A percentile compares a stretch with the other conserved stretches of the same genome.
These are phyloP conservation scores for Zeugodacus cucurbitae DNA, from an alignment of 1,140 invertebrate genomes.

Conservation along the genomic window DNA sequence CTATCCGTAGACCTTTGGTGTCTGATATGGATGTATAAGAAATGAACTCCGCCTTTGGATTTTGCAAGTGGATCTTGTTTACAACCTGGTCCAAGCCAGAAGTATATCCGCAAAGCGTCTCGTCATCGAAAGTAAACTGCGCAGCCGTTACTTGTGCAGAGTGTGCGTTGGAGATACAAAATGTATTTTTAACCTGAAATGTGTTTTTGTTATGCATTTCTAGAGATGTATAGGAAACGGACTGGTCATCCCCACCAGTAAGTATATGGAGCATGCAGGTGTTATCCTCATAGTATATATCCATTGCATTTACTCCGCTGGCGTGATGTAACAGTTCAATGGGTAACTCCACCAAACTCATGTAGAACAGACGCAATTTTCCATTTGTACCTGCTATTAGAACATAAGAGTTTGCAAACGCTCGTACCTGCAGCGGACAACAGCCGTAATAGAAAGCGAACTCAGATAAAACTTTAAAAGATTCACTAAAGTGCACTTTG, in stretches of 20 bases:
- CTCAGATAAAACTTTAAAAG: slow-evolving; percentile 14
- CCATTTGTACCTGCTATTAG: slow-evolving; percentile 56
- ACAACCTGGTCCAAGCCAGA: slow-evolving; percentile 47
- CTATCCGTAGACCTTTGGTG: slow-evolving; percentile 45
- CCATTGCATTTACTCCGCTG: slow-evolving; percentile 56
- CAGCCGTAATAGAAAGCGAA: slow-evolving; percentile 46
- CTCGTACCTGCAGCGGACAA: slow-evolving; percentile 53
- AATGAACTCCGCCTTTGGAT: background rate
- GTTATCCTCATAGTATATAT: slow-evolving; percentile 43
- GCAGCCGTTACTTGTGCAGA: slow-evolving; percentile 47
- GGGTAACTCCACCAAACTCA: slow-evolving; percentile 27
- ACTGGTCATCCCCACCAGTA: slow-evolving; percentile 62
- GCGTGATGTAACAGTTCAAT: slow-evolving; percentile 52
- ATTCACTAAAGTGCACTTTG: background rate
- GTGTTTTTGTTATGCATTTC: background rate
- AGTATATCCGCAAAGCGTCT: slow-evolving; percentile 28
- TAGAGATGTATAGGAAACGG: slow-evolving; percentile 48
- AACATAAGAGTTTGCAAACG: slow-evolving; percentile 42
- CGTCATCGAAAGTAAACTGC: slow-evolving; percentile 17
- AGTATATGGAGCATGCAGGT: slow-evolving; percentile 49
- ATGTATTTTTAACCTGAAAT: background rate
- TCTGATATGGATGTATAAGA: slow-evolving; percentile 44
- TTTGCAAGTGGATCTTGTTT: slow-evolving; percentile 43
- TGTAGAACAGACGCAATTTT: slow-evolving; percentile 51
- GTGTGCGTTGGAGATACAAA: slow-evolving; percentile 34